Evolutionary conservation across 2,113 vertebrate species (phyloP), one percentile per base, ranked within the genome.

Genomic region (Urocolius indicus): DNA sequence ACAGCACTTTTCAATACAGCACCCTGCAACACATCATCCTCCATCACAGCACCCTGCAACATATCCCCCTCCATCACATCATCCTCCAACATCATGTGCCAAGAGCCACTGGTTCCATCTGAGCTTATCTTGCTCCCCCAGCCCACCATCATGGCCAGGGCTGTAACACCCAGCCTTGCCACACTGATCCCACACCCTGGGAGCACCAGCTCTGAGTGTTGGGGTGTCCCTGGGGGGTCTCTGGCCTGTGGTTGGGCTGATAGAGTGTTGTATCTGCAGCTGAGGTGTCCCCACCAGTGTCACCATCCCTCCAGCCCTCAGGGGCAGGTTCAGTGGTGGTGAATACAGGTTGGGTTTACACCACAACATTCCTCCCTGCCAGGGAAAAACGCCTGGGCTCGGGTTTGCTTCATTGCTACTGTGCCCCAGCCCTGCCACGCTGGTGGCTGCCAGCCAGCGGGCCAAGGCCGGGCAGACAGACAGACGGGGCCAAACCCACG

Each of bases 121-220:
- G n/a, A n/a, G n/a, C n/a, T n/a, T n/a, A n/a, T n/a, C n/a, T n/a
- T n/a, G n/a, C n/a, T n/a, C n/a, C n/a, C n/a, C n/a, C n/a, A n/a
- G n/a, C 34, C 32, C 2, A 2, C 27, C 61, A 43, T 13, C 66
- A 10, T 2, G 3, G 1, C 17, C 1, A 1, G 26, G 18, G 27
- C 48, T 48, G 7, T 55, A 36, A 8, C 2, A 0, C 27, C 0
- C 0, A 3, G 7, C 29, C 77, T 54, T 58, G 21, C 46, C 5
- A 0, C 6, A 29, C 63, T 32, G 62, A 21, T 45, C 41, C 51
- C 5, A 22, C n/a, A 55, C 6, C 38, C 41, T 0, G 0, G 38
- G 19, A 82, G 57, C 38, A 24, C 26, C 46, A 66, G 34, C 57
- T 54, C 59, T 2, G 0, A 0, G 18, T 46, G 9, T 11, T 9